Percentiles rank a stretch among this genome's conserved stretches.
These are phyloP conservation scores for Chalcosyrphus nemorum DNA, from an alignment of 2,888 invertebrate species.

Conservation along the genomic window DNA sequence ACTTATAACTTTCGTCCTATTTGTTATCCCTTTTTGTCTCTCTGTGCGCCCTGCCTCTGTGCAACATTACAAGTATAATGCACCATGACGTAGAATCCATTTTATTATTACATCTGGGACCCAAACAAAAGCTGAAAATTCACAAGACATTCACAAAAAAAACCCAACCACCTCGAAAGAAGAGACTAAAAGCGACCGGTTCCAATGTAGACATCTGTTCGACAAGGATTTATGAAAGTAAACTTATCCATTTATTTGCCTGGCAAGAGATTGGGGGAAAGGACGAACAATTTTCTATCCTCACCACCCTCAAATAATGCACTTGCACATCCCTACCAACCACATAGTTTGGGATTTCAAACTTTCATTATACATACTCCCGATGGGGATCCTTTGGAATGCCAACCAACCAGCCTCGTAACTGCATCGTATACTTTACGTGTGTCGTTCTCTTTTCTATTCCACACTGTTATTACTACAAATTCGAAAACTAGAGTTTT, in stretches of 20 bases:
- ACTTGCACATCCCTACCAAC: conserved; percentile 22
- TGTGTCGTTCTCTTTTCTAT: conserved; percentile 44
- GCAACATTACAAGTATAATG: conserved; percentile 56
- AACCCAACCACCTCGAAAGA: neutral
- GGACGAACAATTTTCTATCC: neutral
- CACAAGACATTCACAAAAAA: neutral
- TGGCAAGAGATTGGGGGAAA: conserved; percentile 12
- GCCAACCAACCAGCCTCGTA: conserved; percentile 24
- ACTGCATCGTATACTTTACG: conserved; percentile 35
- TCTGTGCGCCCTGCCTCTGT: neutral
- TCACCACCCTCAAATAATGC: neutral
- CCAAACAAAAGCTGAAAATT: conserved; percentile 43
- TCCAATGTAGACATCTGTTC: conserved; percentile 69
- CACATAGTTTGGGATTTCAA: conserved; percentile 62
- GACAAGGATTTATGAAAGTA: conserved; percentile 72
- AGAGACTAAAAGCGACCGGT: conserved; percentile 18
- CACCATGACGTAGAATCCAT: conserved; percentile 64
- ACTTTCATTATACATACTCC: conserved; percentile 50
- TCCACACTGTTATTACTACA: conserved; percentile 63
- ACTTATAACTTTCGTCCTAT: conserved; percentile 55
- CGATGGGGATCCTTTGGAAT: conserved; percentile 27
- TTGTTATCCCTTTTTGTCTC: conserved; percentile 39
- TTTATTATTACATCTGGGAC: conserved; percentile 72
- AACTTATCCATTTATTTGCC: conserved; percentile 68
- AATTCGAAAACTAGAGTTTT: conserved; percentile 49